phyloP scores from a whole-genome alignment of 2,113 vertebrate genomes.

The Megaceryle maxima region DNA sequence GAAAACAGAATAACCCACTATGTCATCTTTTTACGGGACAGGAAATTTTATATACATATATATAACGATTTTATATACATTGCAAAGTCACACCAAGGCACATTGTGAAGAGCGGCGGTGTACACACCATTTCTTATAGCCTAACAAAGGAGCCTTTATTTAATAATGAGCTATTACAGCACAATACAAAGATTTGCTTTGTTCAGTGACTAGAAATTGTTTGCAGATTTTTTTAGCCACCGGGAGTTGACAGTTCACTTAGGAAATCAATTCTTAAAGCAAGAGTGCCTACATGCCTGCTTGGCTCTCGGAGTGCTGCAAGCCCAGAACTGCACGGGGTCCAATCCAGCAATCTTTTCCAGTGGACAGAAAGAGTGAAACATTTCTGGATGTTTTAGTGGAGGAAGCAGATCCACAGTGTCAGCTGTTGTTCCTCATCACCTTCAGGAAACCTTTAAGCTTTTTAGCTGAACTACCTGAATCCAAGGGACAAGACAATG shows the following conservation, averaged over 20 bases:
- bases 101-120: not conserved
- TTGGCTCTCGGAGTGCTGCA: not conserved
- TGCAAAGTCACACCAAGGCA: constrained; percentile 18
- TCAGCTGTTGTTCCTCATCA: not conserved
- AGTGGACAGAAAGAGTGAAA: not conserved
- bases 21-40: not conserved
- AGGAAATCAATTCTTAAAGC: constrained; percentile 47
- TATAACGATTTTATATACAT: not conserved
- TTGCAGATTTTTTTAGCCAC: constrained; percentile 66
- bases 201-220: constrained; percentile 60
- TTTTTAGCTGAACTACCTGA: not conserved
- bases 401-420: not conserved
- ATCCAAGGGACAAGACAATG: not conserved
- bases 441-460: not conserved
- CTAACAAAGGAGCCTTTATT: constrained; percentile 51
- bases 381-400: not conserved
- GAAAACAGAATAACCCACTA: not conserved
- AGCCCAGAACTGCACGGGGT: not conserved
- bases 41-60: not conserved
- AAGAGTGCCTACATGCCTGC: not conserved
- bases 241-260: constrained; percentile 33
- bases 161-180: constrained; percentile 39
- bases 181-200: constrained; percentile 59
- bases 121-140: not conserved
- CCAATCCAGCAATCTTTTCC: not conserved